These are phyloP conservation scores for Netelia melanura DNA, from an alignment of 2,888 invertebrate genomes.

Conservation along the genomic window DNA sequence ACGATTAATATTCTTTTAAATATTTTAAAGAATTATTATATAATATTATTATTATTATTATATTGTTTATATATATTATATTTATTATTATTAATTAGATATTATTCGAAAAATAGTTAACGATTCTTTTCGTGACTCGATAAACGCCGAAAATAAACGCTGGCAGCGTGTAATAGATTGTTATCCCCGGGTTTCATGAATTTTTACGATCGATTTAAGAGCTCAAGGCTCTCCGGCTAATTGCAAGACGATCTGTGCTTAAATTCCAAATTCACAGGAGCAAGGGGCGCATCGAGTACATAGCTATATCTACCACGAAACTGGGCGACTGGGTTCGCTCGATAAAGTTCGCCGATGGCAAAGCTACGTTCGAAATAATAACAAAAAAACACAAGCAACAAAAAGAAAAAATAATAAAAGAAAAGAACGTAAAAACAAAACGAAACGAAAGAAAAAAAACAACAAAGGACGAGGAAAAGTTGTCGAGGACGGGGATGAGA, in stretches of 20 bases:
- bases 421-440: not conserved
- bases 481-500: slow-evolving; percentile 43
- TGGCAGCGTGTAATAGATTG: too few species aligned
- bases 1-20: too few species aligned
- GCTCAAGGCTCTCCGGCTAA: slow-evolving; percentile 37
- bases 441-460: slow-evolving; percentile 46
- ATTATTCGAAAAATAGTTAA: too few species aligned
- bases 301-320: slow-evolving; percentile 15
- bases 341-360: slow-evolving; percentile 34
- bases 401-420: not conserved
- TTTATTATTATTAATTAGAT: too few species aligned
- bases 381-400: slow-evolving; percentile 8
- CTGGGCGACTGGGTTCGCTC: slow-evolving; percentile 39
- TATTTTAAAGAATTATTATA: too few species aligned
- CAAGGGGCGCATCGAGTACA: too few species aligned
- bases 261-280: slow-evolving; percentile 47
- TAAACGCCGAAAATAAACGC: too few species aligned
- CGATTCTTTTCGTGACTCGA: too few species aligned
- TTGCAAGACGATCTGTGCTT: slow-evolving; percentile 43
- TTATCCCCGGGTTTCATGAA: not conserved
- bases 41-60: too few species aligned
- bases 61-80: too few species aligned
- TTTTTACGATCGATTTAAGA: not conserved
- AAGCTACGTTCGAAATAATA: slow-evolving; percentile 45
- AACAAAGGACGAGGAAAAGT: slow-evolving; percentile 50